Evolutionary conservation across 2,888 invertebrate species (phyloP).

Genomic region (Pheosia gnoma): DNA sequence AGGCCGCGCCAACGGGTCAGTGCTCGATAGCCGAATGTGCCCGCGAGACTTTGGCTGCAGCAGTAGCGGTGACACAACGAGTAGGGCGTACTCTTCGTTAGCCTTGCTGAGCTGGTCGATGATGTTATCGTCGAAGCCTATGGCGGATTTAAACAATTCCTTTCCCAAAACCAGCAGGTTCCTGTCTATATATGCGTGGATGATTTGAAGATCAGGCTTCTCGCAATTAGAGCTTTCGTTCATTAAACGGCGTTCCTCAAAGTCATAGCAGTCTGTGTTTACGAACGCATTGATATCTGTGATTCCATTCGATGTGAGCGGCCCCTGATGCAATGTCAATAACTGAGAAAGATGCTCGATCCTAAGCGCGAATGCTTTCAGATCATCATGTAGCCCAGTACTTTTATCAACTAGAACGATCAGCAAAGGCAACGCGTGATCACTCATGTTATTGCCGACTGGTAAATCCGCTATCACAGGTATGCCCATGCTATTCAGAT

Average conservation of each 20-base stretch:
- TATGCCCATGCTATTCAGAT: slow-evolving; percentile 48
- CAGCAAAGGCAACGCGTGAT: slow-evolving; percentile 53
- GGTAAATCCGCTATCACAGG: slow-evolving; percentile 50
- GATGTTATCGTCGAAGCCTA: slow-evolving; percentile 37
- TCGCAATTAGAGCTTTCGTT: slow-evolving; percentile 44
- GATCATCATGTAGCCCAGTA: slow-evolving; percentile 9
- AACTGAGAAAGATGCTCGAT: slow-evolving; percentile 33
- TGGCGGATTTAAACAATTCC: slow-evolving; percentile 28
- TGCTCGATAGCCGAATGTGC: slow-evolving; percentile 49
- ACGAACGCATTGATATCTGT: slow-evolving; percentile 53
- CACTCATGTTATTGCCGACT: slow-evolving; percentile 60
- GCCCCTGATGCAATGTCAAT: slow-evolving; percentile 39
- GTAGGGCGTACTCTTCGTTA: slow-evolving; percentile 44
- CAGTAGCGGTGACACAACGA: slow-evolving; percentile 50
- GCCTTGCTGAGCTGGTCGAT: slow-evolving; percentile 43
- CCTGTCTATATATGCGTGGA: slow-evolving; percentile 49
- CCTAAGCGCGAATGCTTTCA: slow-evolving; percentile 18
- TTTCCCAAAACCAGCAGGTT: slow-evolving; percentile 31
- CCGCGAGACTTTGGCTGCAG: slow-evolving; percentile 57
- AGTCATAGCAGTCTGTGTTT: slow-evolving; percentile 61
- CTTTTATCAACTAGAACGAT: slow-evolving; percentile 46
- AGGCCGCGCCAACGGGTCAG: slow-evolving; percentile 46
- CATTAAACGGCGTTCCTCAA: slow-evolving; percentile 32
- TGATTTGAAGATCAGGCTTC: slow-evolving; percentile 54
- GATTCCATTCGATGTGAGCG: slow-evolving; percentile 57